These are phyloP conservation scores for Omphaloscelis lunosa DNA, from an alignment of 2,888 invertebrate species.

Conservation along the genomic window DNA sequence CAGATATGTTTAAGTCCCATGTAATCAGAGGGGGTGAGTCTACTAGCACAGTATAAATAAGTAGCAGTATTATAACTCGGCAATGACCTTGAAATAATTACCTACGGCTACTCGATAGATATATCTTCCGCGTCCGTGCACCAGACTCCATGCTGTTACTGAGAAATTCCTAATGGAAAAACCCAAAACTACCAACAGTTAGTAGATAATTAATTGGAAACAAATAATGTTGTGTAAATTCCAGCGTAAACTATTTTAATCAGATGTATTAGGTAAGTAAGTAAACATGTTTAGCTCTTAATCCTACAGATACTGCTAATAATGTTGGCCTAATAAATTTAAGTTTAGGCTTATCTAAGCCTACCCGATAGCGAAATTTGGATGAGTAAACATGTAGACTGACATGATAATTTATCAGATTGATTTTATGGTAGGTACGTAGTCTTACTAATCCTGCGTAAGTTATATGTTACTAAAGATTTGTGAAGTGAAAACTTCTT, in stretches of 20 bases:
- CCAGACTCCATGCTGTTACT: not conserved
- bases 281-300: slow-evolving; percentile 19
- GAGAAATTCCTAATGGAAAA: not conserved
- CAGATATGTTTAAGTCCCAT: too few species aligned
- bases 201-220: not conserved
- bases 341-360: slow-evolving; percentile 61
- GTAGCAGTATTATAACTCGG: too few species aligned
- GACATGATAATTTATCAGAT: slow-evolving; percentile 61
- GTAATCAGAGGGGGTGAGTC: too few species aligned
- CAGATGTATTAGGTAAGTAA: not conserved
- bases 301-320: slow-evolving; percentile 32
- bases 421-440: slow-evolving; percentile 44
- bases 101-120: too few species aligned
- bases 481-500: too few species aligned
- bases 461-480: not conserved
- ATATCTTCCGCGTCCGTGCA: too few species aligned
- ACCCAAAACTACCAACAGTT: not conserved
- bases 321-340: slow-evolving; percentile 58
- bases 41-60: too few species aligned
- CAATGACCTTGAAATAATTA: too few species aligned
- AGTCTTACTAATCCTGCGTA: slow-evolving; percentile 21
- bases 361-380: slow-evolving; percentile 53
- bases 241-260: not conserved
- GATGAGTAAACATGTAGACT: slow-evolving; percentile 43
- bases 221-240: not conserved